Evolutionary conservation across 92 coral and sea anemone species (phyloP), one percentile per base, ranked within the genome.

Genomic region (Scolanthus callimorphus): DNA sequence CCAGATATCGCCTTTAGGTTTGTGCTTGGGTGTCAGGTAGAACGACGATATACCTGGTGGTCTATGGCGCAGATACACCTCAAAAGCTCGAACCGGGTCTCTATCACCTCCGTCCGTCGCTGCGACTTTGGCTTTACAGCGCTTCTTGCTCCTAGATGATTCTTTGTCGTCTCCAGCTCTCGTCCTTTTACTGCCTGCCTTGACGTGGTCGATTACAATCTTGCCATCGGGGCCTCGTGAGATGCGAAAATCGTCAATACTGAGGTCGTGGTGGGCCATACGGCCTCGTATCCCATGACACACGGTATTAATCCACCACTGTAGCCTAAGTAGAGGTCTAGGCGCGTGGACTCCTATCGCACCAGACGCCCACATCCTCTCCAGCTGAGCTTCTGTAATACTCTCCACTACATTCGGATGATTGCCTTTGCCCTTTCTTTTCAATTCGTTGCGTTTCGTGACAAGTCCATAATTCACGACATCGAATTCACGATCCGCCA

Each of bases 1-100:
- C 96, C 99, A 94, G 63, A 94, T 89, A 66, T 94, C 99, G 29
- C 99, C 99, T 63, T 94, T 94, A 8, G 99, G 99, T 80, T 94
- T 94, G 78, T 94, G 99, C 72, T 94, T 94, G 49, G 99, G 98
- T 41, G 99, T 94, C 21, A 94, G 91, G 62, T 94, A 94, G 79
- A 94, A 94, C 53, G 99, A 94, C 39, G 96, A 89, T 58, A 94
- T 94, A 49, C 99, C 96, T 57, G 99, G 99, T 49, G 99, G 99
- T 29, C 99, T 84, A 49, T 94, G 99, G 17, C 96, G 83, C 21
- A 94, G 76, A 71, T 94, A 94, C 28, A 84, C 95, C 58, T 94
- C 97, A 51, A 94, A 94, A 15, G 99, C 99, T 48, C 99, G 86
- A 4, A 94, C 99, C 31, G 99, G 99, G 51, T 94, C 99, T 53